A percentile compares a stretch with the other conserved stretches of the same genome.
These are phyloP conservation scores for Onthophagus sagittarius DNA, from an alignment of 2,888 invertebrate genomes.

Conservation along the genomic window DNA sequence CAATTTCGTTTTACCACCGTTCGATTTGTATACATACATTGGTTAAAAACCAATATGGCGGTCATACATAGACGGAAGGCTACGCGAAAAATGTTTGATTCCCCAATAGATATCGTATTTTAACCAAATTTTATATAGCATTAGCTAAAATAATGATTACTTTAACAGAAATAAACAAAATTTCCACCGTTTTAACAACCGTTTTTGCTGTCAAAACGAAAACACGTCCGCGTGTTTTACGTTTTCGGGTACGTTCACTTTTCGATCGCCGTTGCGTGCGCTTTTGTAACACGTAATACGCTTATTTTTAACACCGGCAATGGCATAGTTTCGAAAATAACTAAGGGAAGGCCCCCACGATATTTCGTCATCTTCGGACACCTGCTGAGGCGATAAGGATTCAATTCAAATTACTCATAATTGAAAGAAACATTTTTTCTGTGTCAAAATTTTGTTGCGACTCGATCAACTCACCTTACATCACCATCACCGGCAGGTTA, in stretches of 20 bases:
- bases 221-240: conserved; percentile 26
- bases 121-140: neutral
- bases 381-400: neutral
- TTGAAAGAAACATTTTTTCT: neutral
- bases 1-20: conserved; percentile 5
- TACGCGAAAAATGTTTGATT: neutral
- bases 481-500: neutral
- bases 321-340: neutral
- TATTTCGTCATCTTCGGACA: neutral
- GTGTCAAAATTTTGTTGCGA: neutral
- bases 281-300: conserved; percentile 1
- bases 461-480: neutral
- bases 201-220: conserved; percentile 30
- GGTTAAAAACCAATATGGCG: conserved; percentile 37
- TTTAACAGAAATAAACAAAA: neutral
- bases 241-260: conserved; percentile 4
- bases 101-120: neutral
- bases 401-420: neutral
- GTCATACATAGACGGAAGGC: conserved; percentile 27
- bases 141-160: neutral
- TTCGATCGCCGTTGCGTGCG: neutral
- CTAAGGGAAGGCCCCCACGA: neutral
- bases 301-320: neutral
- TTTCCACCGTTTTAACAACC: neutral
- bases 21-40: conserved; percentile 21